These are phyloP conservation scores for Acleris emargana DNA, from an alignment of 2,888 invertebrate species.

Conservation along the genomic window DNA sequence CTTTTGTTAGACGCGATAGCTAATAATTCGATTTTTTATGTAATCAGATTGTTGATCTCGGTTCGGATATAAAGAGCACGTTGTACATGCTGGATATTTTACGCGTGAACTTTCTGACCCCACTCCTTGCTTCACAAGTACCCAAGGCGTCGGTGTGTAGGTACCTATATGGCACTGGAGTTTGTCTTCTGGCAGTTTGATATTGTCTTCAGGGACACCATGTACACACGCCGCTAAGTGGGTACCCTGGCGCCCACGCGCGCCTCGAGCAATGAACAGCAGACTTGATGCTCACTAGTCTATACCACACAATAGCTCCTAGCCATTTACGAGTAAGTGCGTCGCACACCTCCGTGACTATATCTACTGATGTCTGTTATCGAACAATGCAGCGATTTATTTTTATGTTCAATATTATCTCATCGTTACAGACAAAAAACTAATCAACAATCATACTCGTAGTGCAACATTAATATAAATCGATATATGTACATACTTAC, in stretches of 20 bases:
- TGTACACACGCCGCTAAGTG: neutral
- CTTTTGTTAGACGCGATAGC: neutral
- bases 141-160: too few relatives aligned
- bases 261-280: conserved; percentile 57
- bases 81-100: neutral
- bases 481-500: too few relatives aligned
- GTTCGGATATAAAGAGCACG: too few relatives aligned
- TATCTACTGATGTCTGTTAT: conserved; percentile 57
- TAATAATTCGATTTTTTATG: neutral
- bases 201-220: too few relatives aligned
- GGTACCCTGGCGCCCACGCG: conserved; percentile 18
- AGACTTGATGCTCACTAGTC: conserved; percentile 70
- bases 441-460: neutral
- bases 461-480: neutral
- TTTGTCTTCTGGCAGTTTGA: too few relatives aligned
- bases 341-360: conserved; percentile 53
- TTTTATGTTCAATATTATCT: conserved; percentile 53
- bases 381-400: conserved; percentile 61
- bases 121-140: too few relatives aligned
- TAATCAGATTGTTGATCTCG: neutral
- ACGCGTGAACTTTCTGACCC: neutral
- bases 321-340: conserved; percentile 59
- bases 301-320: conserved; percentile 68
- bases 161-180: too few relatives aligned
- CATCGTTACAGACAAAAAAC: conserved; percentile 41